Base-by-base conservation (phyloP, 2,888 invertebrate genomes). In the Piscicola geometra region DNA sequence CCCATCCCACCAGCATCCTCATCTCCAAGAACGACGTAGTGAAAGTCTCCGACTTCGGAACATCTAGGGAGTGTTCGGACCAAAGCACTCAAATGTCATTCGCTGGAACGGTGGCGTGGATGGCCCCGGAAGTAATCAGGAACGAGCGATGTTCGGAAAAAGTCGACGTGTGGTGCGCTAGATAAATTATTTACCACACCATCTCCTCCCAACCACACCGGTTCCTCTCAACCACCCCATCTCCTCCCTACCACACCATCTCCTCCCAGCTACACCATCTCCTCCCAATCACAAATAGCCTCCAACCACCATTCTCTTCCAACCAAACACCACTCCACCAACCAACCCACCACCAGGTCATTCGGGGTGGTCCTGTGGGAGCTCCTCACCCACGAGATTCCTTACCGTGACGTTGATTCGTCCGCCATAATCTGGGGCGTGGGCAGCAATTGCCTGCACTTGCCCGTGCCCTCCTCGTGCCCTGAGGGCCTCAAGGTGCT, bases 361-460 rank as follows among this genome's bases (percentile, higher is more conserved):
- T 99, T 91, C 84, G 99, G 98, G 1, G 94, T 99, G 0, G 96
- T 99, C 0, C 87, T 99, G 15, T 99, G 99, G 99, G 99, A 99
- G 86, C 88, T 99, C 82, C 87, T 99, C 74, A 98, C 96, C 0
- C 93, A 94, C 82, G 95, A 93, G 87, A 91, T 92, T 78, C 95
- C 95, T 0, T 95, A 94, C 86, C 92, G 92, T 84, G 93, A 93
- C 83, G 92, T 98, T 76, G 97, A 97, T 85, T 93, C 93, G 0
- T 94, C 94, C 50, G 95, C 98, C 69, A 94, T 99, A 75, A 96
- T 99, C 88, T 99, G 93, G 91, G 96, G 97, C 2, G 97, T 99
- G 0, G 99, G 98, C 0, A 94, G 92, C 78, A 93, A 94, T 85
- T 93, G 93, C 60, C 89, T 99, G 0, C 90, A 91, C 78, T 89